Evolutionary conservation across 2,113 vertebrate genomes (phyloP), one percentile per base, ranked within the genome.

Genomic region (Himantopus leucocephalus): DNA sequence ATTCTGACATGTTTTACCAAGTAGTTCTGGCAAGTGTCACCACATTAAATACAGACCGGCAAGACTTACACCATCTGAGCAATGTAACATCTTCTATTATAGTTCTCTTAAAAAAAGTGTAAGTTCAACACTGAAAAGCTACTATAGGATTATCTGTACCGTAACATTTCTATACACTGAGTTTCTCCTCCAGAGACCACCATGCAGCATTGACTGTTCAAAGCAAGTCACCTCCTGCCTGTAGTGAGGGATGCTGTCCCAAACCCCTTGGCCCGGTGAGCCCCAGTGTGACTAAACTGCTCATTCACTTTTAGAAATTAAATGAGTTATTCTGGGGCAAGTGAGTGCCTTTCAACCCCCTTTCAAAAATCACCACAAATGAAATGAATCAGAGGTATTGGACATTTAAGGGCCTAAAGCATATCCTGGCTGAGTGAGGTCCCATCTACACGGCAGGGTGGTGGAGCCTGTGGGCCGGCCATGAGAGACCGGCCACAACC

Each of bases 1-100:
- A 5, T 93, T 97, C 97, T 94, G 97, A 98, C 96, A 96, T 92
- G 90, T 98, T 98, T 96, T 97, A 97, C 95, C 97, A 97, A 97
- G 94, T 92, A 95, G 93, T 95, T 97, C 74, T 95, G 97, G 95
- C 91, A 97, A 96, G 92, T 96, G 95, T 97, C 52, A 84, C 97
- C 94, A 98, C 97, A 97, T 94, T 97, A 97, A 98, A 97, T 95
- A 96, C 41, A 97, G 72, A 97, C 95, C 97, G 97, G 96, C 94
- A 95, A 97, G 96, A 96, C 92, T 96, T 85, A 95, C 90, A 96
- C 96, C 91, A 85, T 96, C 96, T 95, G 95, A 96, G 97, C 94
- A 97, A 97, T 97, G 92, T 94, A 91, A 92, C 91, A 96, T 94
- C 94, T 94, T 93, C 96, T 93, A 94, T 95, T 94, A 97, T 50